These are phyloP conservation scores for Habropoda laboriosa DNA, from an alignment of 1,140 invertebrate genomes.

Conservation along the genomic window DNA sequence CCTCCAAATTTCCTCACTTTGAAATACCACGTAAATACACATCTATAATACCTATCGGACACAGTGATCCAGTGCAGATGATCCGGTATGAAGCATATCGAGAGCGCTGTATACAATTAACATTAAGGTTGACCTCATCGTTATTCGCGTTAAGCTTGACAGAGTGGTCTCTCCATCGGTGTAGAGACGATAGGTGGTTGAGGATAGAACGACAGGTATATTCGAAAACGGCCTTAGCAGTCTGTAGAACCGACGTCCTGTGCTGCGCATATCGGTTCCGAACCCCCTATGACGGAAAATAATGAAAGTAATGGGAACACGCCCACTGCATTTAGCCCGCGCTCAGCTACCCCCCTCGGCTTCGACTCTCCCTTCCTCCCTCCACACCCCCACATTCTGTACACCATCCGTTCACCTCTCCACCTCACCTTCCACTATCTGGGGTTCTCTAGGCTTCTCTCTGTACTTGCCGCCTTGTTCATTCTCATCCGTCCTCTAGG, in stretches of 20 bases:
- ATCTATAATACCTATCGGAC: too few species aligned
- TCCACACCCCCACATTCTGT: neutral
- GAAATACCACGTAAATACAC: too few species aligned
- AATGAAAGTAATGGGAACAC: constrained; percentile 71
- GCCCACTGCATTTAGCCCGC: constrained; percentile 68
- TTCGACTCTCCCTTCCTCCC: neutral
- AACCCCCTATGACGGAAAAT: constrained; percentile 65
- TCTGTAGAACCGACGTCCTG: neutral
- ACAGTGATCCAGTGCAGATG: neutral
- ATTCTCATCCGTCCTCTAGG: constrained; percentile 45
- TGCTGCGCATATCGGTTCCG: constrained; percentile 58
- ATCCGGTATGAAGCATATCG: neutral
- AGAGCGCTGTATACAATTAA: constrained; percentile 6
- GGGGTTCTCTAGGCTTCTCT: constrained; percentile 12
- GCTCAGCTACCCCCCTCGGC: constrained; percentile 63
- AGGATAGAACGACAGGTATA: constrained; percentile 12
- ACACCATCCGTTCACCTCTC: constrained; percentile 19
- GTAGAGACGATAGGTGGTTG: too few species aligned
- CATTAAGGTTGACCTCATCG: constrained; percentile 4
- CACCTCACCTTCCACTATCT: too few species aligned
- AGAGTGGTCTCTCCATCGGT: too few species aligned
- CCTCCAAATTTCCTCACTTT: too few species aligned
- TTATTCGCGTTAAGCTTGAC: neutral
- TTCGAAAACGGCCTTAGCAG: neutral
- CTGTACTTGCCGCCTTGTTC: constrained; percentile 51